Base-by-base conservation (phyloP, 2,888 invertebrate genomes). In the Axea sp. region DNA sequence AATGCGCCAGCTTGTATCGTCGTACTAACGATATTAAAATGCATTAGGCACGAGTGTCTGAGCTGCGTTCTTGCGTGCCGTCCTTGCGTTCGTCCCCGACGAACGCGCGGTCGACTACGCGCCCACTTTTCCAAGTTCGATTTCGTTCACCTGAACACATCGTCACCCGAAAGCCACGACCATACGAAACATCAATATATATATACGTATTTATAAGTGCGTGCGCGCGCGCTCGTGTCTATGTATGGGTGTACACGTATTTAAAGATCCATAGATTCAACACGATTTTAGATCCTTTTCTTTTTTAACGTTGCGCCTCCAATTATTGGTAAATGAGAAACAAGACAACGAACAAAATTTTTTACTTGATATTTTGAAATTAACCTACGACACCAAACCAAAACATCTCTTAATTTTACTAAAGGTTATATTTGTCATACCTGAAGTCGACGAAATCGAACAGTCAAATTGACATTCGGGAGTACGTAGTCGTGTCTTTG, bases 1-100 rank as follows among this genome's bases (percentile, higher is more conserved):
- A 87, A 84, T 82, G 81, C 83, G 84, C 87, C 87, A 88, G 87
- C 86, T 87, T 84, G 86, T 84, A 83, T 85, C 77, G 76, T 79
- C 78, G 77, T 78, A 30, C 17, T 37, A 53, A 30, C 41, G 24
- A 35, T 51, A n/a, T n/a, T n/a, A 30, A 15, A 8, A 6, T 5
- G 6, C 8, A 8, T 30, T 24, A 1, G 6, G 24, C 7, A 24
- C 24, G 24, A 6, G 6, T 3, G 12, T 24, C 5, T 15, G 43
- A 7, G 22, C 24, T 6, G 9, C 14, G 12, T 9, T 1, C 14
- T 17, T 9, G 24, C n/a, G n/a, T n/a, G n/a, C n/a, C n/a, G n/a
- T n/a, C n/a, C n/a, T n/a, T n/a, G n/a, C n/a, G n/a, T n/a, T n/a
- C n/a, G n/a, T n/a, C n/a, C n/a, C n/a, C n/a, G n/a, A n/a, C n/a